phyloP scores from a whole-genome alignment of 2,113 vertebrate genomes.

The Plecotus auritus region DNA sequence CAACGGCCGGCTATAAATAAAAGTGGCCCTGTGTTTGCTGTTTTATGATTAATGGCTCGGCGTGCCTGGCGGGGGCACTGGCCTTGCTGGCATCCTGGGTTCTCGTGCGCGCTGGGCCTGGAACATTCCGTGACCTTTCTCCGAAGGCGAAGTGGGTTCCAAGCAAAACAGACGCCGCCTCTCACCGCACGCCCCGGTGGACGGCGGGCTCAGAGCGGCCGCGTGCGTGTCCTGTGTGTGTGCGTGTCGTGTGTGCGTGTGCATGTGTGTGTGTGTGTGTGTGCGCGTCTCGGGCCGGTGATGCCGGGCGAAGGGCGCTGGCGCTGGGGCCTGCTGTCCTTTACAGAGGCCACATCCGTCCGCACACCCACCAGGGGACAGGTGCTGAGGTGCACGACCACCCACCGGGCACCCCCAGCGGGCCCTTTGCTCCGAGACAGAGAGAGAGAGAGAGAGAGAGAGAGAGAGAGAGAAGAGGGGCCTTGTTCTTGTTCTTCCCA shows the following conservation, averaged over 20 bases:
- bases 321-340: background rate
- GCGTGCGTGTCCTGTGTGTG: no score
- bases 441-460: background rate
- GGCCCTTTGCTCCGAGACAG: background rate
- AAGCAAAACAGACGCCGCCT: background rate
- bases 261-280: no score
- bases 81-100: background rate
- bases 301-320: background rate
- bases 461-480: no score
- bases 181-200: background rate
- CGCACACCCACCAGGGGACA: background rate
- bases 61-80: background rate
- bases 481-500: no score
- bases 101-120: background rate
- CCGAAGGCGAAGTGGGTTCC: background rate
- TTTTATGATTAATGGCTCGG: slow-evolving; percentile 32
- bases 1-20: slow-evolving; percentile 52
- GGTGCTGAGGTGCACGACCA: background rate
- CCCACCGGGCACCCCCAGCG: no score
- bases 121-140: background rate
- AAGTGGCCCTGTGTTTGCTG: slow-evolving; percentile 24
- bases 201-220: background rate
- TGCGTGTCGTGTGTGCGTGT: no score
- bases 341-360: background rate
- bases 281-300: background rate